Conservation (phyloP, 92 coral and sea anemone genomes). For the Bergia sp. region DNA sequence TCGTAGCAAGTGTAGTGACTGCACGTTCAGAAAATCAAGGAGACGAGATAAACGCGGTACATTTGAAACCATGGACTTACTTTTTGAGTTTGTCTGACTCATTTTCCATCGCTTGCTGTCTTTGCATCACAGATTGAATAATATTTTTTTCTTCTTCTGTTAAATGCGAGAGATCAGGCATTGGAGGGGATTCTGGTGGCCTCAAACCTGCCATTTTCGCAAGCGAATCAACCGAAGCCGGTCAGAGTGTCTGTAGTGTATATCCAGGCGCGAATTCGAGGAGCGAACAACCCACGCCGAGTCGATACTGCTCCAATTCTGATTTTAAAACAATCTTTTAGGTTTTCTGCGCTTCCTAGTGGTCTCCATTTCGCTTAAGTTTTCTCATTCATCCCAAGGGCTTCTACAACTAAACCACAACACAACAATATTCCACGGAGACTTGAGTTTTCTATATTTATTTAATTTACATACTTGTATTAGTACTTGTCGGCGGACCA, state of each 20-base stretch:
- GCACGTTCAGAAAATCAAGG: slow-evolving; percentile 13
- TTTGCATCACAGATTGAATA: slow-evolving; percentile 83
- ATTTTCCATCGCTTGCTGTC: slow-evolving; percentile 89
- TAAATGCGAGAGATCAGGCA: slow-evolving; percentile 94
- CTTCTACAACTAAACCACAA: slow-evolving; percentile 47
- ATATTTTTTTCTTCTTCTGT: slow-evolving; percentile 94
- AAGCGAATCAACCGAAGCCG: slow-evolving; percentile 46
- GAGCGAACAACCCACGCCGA: slow-evolving; percentile 40
- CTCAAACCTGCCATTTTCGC: slow-evolving; percentile 84
- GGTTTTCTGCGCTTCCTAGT: slow-evolving; percentile 17
- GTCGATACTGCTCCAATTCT: neutral
- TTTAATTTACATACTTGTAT: slow-evolving; percentile 15
- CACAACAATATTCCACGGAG: slow-evolving; percentile 43
- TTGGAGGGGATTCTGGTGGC: slow-evolving; percentile 81
- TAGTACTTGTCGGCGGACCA: slow-evolving; percentile 31
- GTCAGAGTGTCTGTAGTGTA: slow-evolving; percentile 32
- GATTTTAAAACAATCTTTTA: slow-evolving; percentile 11
- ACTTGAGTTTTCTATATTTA: slow-evolving; percentile 43
- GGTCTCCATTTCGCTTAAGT: slow-evolving; percentile 22
- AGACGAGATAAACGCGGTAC: slow-evolving; percentile 18
- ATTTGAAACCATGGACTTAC: slow-evolving; percentile 58
- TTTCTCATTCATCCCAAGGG: slow-evolving; percentile 30
- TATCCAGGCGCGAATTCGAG: slow-evolving; percentile 25
- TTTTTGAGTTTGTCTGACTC: slow-evolving; percentile 80
- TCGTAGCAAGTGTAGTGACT: slow-evolving; percentile 18